phyloP scores from a whole-genome alignment of 2,797 vertebrate genomes.

The Lacerta agilis region DNA sequence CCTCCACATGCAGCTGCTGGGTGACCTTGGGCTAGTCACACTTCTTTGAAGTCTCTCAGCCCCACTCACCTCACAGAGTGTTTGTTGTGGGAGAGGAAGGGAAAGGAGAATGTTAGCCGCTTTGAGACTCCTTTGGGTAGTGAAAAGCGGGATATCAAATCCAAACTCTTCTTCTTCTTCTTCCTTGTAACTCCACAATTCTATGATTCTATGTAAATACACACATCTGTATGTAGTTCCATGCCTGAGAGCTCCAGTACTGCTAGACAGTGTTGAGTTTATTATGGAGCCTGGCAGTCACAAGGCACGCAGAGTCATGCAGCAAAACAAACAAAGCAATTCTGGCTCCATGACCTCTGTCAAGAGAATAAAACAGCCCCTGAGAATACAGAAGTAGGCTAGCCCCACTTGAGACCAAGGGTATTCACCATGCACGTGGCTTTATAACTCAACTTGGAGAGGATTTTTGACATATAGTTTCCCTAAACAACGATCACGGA shows the following conservation, averaged over 20 bases:
- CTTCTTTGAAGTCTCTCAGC: no score
- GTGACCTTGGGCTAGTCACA: no score
- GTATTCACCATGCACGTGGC: not conserved
- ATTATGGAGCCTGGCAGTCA: not conserved
- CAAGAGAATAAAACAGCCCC: not conserved
- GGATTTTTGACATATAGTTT: not conserved
- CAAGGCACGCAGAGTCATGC: not conserved
- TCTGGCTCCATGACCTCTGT: not conserved
- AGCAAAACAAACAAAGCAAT: not conserved
- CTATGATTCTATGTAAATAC: not conserved
- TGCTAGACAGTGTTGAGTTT: not conserved
- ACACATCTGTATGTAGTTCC: not conserved
- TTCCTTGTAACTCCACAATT: no score
- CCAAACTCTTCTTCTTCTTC: no score
- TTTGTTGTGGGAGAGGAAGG: no score
- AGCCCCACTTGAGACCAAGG: no score
- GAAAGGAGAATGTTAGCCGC: no score
- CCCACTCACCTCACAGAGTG: no score
- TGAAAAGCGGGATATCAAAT: no score
- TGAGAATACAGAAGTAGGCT: not conserved
- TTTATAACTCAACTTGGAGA: not conserved
- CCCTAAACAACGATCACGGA: not conserved
- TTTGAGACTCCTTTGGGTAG: no score
- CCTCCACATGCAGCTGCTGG: no score
- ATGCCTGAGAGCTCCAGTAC: not conserved